A percentile compares a stretch with the other conserved stretches of the same genome.
phyloP scores from a whole-genome alignment of 2,888 invertebrate genomes.

The Bellardia pandia region DNA sequence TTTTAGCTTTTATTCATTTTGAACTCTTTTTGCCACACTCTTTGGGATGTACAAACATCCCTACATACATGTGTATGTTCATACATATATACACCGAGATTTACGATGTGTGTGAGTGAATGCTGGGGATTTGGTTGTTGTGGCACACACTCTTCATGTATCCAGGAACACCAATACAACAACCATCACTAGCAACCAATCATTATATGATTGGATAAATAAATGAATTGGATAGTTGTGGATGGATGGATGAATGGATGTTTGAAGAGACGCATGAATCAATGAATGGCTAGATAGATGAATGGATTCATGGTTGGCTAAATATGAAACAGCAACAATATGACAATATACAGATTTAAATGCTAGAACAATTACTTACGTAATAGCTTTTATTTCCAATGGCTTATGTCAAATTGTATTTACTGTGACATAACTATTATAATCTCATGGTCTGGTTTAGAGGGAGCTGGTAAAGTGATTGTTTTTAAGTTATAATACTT shows the following conservation, averaged over 20 bases:
- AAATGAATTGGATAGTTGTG: constrained; percentile 51
- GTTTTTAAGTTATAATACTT: neutral
- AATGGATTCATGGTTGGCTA: constrained; percentile 64
- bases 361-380: constrained; percentile 60
- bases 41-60: neutral
- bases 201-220: constrained; percentile 60
- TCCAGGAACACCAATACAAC: neutral
- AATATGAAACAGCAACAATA: constrained; percentile 63
- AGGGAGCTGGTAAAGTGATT: neutral
- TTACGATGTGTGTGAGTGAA: constrained; percentile 55
- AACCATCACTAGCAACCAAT: constrained; percentile 24
- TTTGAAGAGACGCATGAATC: constrained; percentile 48
- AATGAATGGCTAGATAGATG: constrained; percentile 45
- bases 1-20: constrained; percentile 21
- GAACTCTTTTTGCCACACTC: constrained; percentile 14
- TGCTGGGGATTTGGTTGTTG: constrained; percentile 24
- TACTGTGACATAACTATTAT: neutral
- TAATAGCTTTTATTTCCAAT: constrained; percentile 51
- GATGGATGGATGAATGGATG: constrained; percentile 41
- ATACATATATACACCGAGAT: constrained; percentile 36
- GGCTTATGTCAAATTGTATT: constrained; percentile 35
- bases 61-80: neutral
- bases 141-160: neutral
- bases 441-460: neutral
- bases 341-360: constrained; percentile 68